Conservation (phyloP, 2,113 vertebrate genomes). For the Otus sunia region DNA sequence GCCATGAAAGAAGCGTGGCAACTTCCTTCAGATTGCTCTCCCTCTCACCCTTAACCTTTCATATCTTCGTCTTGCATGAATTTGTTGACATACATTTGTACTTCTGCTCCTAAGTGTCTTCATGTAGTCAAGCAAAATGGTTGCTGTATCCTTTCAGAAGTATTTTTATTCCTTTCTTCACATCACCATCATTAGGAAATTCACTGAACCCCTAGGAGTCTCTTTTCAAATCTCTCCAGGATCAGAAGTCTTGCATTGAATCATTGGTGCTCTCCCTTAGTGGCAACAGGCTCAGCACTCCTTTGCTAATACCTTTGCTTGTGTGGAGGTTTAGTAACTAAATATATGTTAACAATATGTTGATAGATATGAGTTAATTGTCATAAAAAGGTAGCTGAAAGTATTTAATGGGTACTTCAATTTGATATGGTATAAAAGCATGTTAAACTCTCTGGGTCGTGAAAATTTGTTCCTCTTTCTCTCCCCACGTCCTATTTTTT, state of each 20-base stretch:
- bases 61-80: neutral
- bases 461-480: neutral
- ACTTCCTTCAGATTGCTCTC: neutral
- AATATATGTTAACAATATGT: neutral
- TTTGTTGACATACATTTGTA: neutral
- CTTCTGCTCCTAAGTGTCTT: neutral
- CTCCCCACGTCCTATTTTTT: fast-evolving
- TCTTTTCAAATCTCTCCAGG: neutral
- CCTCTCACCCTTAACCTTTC: neutral
- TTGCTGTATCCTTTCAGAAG: neutral
- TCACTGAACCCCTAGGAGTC: neutral
- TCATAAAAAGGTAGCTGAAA: neutral
- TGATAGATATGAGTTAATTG: neutral
- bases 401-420: neutral
- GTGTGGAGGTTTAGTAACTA: neutral
- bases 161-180: neutral
- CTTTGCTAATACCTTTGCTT: neutral
- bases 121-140: neutral
- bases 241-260: neutral
- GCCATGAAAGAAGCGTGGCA: neutral
- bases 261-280: neutral
- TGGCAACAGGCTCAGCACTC: neutral
- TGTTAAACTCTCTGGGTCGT: neutral
- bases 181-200: neutral
- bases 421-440: neutral